phyloP scores from a whole-genome alignment of 2,113 vertebrate species.

The Oxyura jamaicensis region DNA sequence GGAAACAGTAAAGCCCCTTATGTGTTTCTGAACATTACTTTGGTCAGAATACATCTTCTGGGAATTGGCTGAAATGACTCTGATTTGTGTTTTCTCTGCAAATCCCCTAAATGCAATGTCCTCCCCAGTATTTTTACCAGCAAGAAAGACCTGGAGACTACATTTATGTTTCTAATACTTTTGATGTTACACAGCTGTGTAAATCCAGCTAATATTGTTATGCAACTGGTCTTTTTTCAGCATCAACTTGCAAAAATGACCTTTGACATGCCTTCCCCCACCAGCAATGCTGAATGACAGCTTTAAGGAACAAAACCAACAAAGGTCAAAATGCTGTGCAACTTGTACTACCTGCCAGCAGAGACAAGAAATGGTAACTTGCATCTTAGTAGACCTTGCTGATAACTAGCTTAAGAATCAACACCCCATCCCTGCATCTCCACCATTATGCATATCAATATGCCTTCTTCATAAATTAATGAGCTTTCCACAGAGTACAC shows the following conservation, averaged over 20 bases:
- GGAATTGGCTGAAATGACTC: background rate
- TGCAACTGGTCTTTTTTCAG: conserved; percentile 33
- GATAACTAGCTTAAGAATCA: background rate
- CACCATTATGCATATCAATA: background rate
- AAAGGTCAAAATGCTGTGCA: background rate
- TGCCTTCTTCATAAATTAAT: background rate
- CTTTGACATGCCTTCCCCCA: background rate
- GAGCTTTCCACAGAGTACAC: background rate
- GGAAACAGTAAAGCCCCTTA: background rate
- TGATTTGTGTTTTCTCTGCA: background rate
- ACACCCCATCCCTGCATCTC: background rate
- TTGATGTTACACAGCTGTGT: background rate
- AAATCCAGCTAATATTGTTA: conserved; percentile 48
- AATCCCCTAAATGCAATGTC: background rate
- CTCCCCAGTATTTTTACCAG: background rate
- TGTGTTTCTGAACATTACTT: background rate
- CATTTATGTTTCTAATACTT: background rate
- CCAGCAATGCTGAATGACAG: background rate
- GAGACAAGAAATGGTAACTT: background rate
- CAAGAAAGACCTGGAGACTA: background rate
- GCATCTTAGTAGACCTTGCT: background rate
- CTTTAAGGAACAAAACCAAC: background rate
- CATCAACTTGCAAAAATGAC: conserved; percentile 4
- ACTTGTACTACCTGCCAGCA: background rate
- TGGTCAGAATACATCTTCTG: background rate